A percentile compares a stretch with the other conserved stretches of the same genome.
Conservation (phyloP, 2,113 vertebrate genomes). For the Leptocoma aspasia region DNA sequence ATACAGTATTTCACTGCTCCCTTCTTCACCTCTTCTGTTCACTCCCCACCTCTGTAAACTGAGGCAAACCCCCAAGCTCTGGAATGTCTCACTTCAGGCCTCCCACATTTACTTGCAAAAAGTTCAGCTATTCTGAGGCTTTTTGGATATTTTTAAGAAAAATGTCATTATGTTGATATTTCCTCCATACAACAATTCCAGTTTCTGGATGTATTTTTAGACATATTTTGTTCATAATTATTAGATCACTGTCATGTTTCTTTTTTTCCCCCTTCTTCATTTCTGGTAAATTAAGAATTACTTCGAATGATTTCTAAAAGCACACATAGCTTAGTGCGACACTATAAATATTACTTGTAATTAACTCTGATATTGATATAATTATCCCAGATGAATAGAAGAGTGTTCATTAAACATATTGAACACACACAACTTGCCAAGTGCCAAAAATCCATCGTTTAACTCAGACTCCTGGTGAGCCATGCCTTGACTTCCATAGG, state of each 20-base stretch:
- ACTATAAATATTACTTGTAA: neutral
- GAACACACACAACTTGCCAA: neutral
- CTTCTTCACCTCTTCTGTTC: neutral
- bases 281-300: neutral
- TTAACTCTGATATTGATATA: neutral
- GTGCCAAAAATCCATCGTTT: neutral
- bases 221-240: neutral
- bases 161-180: slow-evolving; percentile 2
- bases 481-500: neutral
- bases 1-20: neutral
- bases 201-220: neutral
- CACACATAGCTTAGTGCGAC: neutral
- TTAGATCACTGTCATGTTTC: neutral
- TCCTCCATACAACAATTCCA: neutral
- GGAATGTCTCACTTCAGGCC: neutral
- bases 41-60: neutral
- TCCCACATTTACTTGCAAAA: neutral
- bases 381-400: neutral
- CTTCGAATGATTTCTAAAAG: neutral
- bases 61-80: neutral
- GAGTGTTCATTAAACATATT: neutral
- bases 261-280: neutral
- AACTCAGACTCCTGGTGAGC: neutral
- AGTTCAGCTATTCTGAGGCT: neutral
- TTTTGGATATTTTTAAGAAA: slow-evolving; percentile 10